phyloP scores from a whole-genome alignment of 2,888 invertebrate species.

The Lithophane socia region DNA sequence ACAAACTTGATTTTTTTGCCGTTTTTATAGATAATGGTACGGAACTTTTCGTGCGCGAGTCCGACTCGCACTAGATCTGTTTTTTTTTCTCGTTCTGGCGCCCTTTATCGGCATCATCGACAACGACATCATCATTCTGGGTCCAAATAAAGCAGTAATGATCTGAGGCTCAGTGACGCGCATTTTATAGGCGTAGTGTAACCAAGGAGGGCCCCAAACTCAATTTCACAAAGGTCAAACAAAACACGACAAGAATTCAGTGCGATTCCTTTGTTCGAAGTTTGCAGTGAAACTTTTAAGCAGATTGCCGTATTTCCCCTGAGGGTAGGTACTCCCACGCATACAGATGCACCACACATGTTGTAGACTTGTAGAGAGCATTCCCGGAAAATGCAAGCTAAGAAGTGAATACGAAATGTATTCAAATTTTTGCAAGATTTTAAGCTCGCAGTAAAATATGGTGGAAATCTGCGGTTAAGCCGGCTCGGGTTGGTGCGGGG shows the following conservation, averaged over 20 bases:
- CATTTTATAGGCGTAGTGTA: slow-evolving; percentile 37
- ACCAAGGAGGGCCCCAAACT: slow-evolving; percentile 29
- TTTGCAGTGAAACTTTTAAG: slow-evolving; percentile 32
- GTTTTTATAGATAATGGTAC: too few relatives aligned
- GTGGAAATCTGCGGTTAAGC: slow-evolving; percentile 32
- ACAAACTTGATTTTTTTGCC: too few relatives aligned
- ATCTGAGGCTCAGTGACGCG: slow-evolving; percentile 38
- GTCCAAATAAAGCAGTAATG: slow-evolving; percentile 53
- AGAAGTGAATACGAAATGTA: slow-evolving; percentile 44
- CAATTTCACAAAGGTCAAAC: slow-evolving; percentile 51
- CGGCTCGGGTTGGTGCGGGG: slow-evolving; percentile 19
- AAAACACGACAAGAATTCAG: slow-evolving; percentile 34
- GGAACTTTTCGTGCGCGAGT: too few relatives aligned
- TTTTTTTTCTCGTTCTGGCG: not conserved
- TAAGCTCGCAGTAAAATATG: slow-evolving; percentile 32
- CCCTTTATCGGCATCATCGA: too few relatives aligned
- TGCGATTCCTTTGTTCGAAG: slow-evolving; percentile 33
- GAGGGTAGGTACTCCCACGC: slow-evolving; percentile 5
- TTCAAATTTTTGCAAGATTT: slow-evolving; percentile 44
- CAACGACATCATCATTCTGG: slow-evolving; percentile 26
- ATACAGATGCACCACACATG: slow-evolving; percentile 46
- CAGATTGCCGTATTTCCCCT: slow-evolving; percentile 32
- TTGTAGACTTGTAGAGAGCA: slow-evolving; percentile 31
- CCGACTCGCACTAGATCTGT: too few relatives aligned
- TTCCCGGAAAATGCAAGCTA: slow-evolving; percentile 35